Evolutionary conservation across 53 echinoderm and acorn worm genomes (phyloP), one percentile per base, ranked within the genome.

Genomic region (Temnopleurus reevesii): DNA sequence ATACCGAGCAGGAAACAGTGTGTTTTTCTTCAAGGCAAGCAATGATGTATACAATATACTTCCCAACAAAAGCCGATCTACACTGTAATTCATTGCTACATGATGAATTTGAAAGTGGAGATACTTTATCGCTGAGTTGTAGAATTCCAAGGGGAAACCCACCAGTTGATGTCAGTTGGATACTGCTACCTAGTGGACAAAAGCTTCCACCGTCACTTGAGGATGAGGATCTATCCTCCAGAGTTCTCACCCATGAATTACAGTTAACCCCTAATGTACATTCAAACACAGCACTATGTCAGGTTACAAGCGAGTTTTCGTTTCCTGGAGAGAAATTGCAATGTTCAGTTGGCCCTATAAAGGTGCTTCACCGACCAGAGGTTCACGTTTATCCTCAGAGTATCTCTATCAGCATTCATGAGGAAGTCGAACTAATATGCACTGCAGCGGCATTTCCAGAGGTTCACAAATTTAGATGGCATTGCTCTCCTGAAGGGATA

Each of bases 1-100:
- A 1, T 1, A 63, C 15, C 33, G 30, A 63, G 13, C 33, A 63
- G 17, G 30, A 63, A 8, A 63, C 33, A 4, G 33, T 33, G 30
- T 63, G 63, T 33, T 63, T 63, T 15, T 63, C 63, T 33, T 63
- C 63, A 33, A 63, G 63, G 33, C 63, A 63, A 33, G 63, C 63
- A 15, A 2, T 63, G 33, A 31, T 63, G 63, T 12, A 63, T 2
- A 33, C 17, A 33, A 13, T 63, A 17, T 63, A 63, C 63, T 63
- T 63, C 18, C 63, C 63, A 63, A 34, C 31, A 17, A 3, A 33
- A 17, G 63, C 30, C 17, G 63, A 63, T 0, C 17, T 63, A 63
- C 33, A 12, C 17, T 63, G 63, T 63, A 21, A 33, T 31, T 4
- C 63, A 63, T 2, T 33, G 2, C 10, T 63, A 4, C 63, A 2